Conservation (phyloP, 2,113 vertebrate genomes). For the Platanista minor region DNA sequence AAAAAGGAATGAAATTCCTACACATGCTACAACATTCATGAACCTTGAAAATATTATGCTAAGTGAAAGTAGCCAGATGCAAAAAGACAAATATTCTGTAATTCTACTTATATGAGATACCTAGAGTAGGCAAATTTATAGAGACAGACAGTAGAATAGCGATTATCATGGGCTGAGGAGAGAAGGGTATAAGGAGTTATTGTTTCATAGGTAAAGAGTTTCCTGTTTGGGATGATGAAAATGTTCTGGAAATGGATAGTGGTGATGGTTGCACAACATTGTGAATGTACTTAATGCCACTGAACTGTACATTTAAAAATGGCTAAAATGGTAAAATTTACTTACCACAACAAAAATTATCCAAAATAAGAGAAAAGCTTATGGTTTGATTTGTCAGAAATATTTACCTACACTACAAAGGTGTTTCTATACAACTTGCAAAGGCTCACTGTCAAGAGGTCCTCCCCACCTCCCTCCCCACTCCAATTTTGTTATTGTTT, state of each 20-base stretch:
- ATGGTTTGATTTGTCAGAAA: neutral
- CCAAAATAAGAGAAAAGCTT: neutral
- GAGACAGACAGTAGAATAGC: neutral
- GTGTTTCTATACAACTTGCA: neutral
- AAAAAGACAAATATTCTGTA: neutral
- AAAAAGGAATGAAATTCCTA: neutral
- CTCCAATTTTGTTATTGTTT: neutral
- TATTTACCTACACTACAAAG: neutral
- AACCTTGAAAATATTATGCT: neutral
- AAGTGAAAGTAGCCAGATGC: neutral
- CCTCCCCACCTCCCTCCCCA: too few species aligned
- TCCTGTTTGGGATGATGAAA: neutral
- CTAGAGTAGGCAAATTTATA: neutral
- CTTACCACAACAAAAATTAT: neutral
- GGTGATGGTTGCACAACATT: accelerated
- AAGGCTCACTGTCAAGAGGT: neutral
- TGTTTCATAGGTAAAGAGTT: neutral
- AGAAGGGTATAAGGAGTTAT: neutral
- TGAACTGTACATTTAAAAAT: neutral
- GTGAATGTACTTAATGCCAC: neutral
- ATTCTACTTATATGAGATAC: neutral
- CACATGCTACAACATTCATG: neutral
- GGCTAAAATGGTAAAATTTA: neutral
- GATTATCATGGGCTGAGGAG: neutral
- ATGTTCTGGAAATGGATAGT: neutral